Evolutionary conservation across 2,113 vertebrate genomes (phyloP), one percentile per base, ranked within the genome.

Genomic region (Thomomys bottae): DNA sequence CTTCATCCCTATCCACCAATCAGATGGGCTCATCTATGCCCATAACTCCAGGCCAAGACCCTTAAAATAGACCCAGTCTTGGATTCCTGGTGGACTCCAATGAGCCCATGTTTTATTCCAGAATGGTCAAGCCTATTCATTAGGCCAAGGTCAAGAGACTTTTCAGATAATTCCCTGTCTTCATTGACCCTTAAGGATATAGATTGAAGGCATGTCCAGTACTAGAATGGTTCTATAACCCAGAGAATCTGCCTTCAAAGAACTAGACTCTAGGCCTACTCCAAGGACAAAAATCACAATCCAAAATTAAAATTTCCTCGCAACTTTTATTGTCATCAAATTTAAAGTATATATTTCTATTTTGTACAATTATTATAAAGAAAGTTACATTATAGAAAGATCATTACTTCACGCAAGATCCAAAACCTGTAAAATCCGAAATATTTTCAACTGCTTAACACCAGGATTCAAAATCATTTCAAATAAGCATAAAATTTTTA

Each of bases 401-500:
- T 67, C 59, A 89, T 86, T 68, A 90, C 66, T 78, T 73, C 75
- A 78, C 61, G 10, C 6, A 92, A 85, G 36, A 88, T 76, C 64
- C 18, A 71, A 7, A 87, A 87, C 36, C 32, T 71, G 9, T 83
- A 93, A 89, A 92, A 75, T 80, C 88, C 87, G 12, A 0, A 83
- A 9, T 61, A 40, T 71, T 81, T 42, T 17, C 34, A 91, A n/a
- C 18, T 72, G 64, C 32, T 84, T 67, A 75, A 45, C 79, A 57
- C 15, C 2, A n/a, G 61, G 64, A 68, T 24, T 72, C 20, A 88
- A 88, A 42, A 76, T 84, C 14, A 70, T 61, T 49, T 81, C 45
- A 70, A 88, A 42, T 71, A 72, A 20, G 30, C 54, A 77, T 85
- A 85, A 66, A 59, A 90, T 59, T 92, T 84, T 76, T 82, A 83